phyloP scores from a whole-genome alignment of 2,797 vertebrate genomes.

The Tachyglossus aculeatus region DNA sequence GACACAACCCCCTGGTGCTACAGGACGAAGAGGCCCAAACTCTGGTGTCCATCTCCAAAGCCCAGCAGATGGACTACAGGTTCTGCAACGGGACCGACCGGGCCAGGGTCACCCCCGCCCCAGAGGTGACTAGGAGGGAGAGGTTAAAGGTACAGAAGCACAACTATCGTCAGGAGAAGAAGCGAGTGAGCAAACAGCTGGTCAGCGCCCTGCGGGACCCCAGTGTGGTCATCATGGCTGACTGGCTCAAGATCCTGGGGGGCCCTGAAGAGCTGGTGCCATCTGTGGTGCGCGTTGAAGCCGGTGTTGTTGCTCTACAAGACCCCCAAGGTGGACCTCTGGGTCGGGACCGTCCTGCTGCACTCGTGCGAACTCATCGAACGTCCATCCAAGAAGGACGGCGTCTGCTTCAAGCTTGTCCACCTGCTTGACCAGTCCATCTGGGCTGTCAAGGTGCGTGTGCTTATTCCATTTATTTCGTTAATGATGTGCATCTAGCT shows the following conservation, averaged over 20 bases:
- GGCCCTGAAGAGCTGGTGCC: slow-evolving; percentile 96
- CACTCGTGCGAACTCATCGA: slow-evolving; percentile 93
- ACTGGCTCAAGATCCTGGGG: slow-evolving; percentile 98
- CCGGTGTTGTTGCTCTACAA: slow-evolving; percentile 94
- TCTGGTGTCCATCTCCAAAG: slow-evolving; percentile 87
- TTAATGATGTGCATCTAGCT: too few relatives aligned
- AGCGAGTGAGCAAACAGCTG: slow-evolving; percentile 91
- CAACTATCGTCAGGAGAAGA: slow-evolving; percentile 96
- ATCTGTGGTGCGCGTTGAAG: slow-evolving; percentile 94
- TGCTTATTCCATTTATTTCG: too few relatives aligned
- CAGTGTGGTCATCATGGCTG: slow-evolving; percentile 93
- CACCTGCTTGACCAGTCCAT: slow-evolving; percentile 97
- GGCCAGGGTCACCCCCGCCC: too few relatives aligned
- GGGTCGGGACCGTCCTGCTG: slow-evolving; percentile 95
- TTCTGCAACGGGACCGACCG: too few relatives aligned
- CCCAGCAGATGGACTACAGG: too few relatives aligned
- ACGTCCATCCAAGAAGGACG: slow-evolving; percentile 98
- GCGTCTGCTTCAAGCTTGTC: slow-evolving; percentile 98
- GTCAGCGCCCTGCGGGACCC: slow-evolving; percentile 94
- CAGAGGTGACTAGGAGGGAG: too few relatives aligned
- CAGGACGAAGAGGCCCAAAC: slow-evolving; percentile 88
- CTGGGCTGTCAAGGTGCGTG: slow-evolving; percentile 97
- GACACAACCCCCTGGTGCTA: slow-evolving; percentile 74
- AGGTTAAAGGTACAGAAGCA: slow-evolving; percentile 98
- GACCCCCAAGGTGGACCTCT: slow-evolving; percentile 90